A percentile compares a stretch with the other conserved stretches of the same genome.
Evolutionary conservation across 2,113 vertebrate genomes (phyloP).

Genomic region (Rhombomys opimus): DNA sequence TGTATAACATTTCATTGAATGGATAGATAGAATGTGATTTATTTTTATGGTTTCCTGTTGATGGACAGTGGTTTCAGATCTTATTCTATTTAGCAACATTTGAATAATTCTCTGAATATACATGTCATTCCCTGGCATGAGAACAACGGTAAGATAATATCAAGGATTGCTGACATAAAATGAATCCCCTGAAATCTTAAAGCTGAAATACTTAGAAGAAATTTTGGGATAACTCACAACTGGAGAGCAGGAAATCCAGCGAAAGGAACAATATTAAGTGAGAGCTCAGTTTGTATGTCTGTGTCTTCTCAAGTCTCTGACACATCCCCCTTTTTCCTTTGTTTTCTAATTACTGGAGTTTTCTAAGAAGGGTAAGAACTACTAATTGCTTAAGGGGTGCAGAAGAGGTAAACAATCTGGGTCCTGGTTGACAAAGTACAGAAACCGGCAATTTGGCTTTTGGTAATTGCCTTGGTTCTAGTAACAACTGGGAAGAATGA

Average conservation of each 20-base stretch:
- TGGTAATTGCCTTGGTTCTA: slow-evolving; percentile 39
- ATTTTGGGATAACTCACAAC: not conserved
- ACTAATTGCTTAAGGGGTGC: slow-evolving; percentile 16
- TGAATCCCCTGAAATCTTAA: not conserved
- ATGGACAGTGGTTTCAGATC: slow-evolving; percentile 48
- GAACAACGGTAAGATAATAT: slow-evolving; percentile 43
- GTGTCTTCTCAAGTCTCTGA: not conserved
- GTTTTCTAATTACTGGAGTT: slow-evolving; percentile 22
- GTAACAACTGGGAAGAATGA: not conserved
- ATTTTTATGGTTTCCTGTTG: slow-evolving; percentile 28
- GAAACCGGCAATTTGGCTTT: slow-evolving; percentile 44
- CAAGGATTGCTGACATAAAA: slow-evolving; percentile 24
- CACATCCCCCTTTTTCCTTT: not conserved
- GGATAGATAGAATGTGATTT: not conserved
- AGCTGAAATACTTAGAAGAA: not conserved
- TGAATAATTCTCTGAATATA: slow-evolving; percentile 4
- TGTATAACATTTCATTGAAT: not conserved
- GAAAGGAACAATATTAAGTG: not conserved
- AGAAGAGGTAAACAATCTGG: slow-evolving; percentile 28
- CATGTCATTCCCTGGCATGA: not conserved
- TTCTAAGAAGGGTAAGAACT: slow-evolving; percentile 1
- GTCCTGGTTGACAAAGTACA: slow-evolving; percentile 24
- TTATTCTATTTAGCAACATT: slow-evolving; percentile 41
- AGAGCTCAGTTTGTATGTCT: not conserved
- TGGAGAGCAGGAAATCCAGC: not conserved